Percentiles rank a stretch among this genome's conserved stretches.
Conservation (phyloP, 64 coral and sea anemone genomes). For the Montipora cactus region DNA sequence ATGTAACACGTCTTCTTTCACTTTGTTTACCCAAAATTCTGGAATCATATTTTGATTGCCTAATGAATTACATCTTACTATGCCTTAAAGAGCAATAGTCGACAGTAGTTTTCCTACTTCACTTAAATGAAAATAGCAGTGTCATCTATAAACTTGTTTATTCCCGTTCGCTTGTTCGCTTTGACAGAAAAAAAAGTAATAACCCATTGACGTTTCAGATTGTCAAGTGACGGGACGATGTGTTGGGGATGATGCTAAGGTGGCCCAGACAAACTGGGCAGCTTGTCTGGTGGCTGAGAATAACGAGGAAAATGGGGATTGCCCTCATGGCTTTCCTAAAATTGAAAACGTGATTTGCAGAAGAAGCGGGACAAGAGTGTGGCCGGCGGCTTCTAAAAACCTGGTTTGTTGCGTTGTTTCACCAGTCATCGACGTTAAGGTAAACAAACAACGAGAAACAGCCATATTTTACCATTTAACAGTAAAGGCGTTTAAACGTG, state of each 20-base stretch:
- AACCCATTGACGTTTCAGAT: background rate
- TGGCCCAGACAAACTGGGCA: background rate
- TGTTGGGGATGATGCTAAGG: background rate
- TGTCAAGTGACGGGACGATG: background rate
- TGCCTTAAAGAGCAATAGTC: too few species aligned
- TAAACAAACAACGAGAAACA: background rate
- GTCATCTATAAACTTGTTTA: too few species aligned
- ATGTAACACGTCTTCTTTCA: too few species aligned
- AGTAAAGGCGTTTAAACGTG: too few species aligned
- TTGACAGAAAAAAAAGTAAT: background rate
- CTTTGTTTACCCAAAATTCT: too few species aligned
- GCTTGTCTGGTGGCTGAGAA: slow-evolving; percentile 15
- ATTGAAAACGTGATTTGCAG: background rate
- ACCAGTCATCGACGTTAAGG: slow-evolving; percentile 1
- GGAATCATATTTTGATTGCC: too few species aligned
- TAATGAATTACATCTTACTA: too few species aligned
- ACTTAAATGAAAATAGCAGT: too few species aligned
- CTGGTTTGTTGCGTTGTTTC: slow-evolving; percentile 1
- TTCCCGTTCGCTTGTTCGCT: background rate
- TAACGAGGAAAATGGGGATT: background rate
- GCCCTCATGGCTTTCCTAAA: slow-evolving; percentile 10
- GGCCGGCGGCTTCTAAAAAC: background rate
- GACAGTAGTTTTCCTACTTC: too few species aligned
- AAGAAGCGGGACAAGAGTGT: background rate
- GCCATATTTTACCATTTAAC: too few species aligned